Percentiles rank a stretch among this genome's conserved stretches.
Conservation (phyloP, 2,888 invertebrate species). For the Agrilus cyanescens region DNA sequence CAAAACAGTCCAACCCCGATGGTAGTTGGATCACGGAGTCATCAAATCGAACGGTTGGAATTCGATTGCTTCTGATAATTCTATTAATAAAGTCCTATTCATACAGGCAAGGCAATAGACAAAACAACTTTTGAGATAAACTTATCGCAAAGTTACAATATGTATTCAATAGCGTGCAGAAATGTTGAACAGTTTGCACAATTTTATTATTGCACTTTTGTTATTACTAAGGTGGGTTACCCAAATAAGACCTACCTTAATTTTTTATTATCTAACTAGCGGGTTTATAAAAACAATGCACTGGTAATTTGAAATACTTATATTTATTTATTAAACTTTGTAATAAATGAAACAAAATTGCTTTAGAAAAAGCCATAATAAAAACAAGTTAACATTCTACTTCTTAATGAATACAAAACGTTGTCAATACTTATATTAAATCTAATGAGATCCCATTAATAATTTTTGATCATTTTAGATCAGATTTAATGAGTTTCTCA, state of each 20-base stretch:
- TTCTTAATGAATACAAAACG: constrained; percentile 3
- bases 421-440: neutral
- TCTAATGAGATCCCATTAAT: neutral
- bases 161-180: too few species aligned
- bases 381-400: constrained; percentile 4
- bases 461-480: constrained; percentile 3
- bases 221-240: too few species aligned
- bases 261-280: constrained; percentile 5
- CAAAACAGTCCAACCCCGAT: too few species aligned
- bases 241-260: constrained; percentile 1
- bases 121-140: too few species aligned
- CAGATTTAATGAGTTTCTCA: constrained; percentile 4
- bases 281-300: constrained; percentile 4
- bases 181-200: too few species aligned
- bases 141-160: too few species aligned
- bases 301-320: constrained; percentile 4
- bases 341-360: constrained; percentile 4
- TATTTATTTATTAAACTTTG: constrained; percentile 3
- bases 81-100: too few species aligned
- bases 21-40: too few species aligned
- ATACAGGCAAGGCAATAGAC: too few species aligned
- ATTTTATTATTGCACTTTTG: too few species aligned
- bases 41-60: too few species aligned
- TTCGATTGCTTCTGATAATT: too few species aligned
- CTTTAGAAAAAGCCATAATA: constrained; percentile 4